Base-by-base conservation (phyloP, 2,797 vertebrate genomes). In the Dicrostonyx torquatus region DNA sequence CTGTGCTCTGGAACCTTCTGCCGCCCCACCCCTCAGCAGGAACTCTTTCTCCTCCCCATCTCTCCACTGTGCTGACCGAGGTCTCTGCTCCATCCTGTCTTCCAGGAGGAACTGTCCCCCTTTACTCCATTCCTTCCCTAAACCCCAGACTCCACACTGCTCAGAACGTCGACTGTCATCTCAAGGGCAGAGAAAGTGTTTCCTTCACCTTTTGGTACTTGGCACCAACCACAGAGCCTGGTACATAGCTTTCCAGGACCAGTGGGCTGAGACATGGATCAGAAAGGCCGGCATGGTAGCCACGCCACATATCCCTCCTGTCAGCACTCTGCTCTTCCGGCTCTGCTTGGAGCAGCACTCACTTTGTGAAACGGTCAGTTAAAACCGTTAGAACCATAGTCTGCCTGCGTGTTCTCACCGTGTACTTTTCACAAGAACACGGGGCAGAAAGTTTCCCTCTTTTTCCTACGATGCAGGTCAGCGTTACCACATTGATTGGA, bases 401-500 rank as follows among this genome's bases (percentile, higher is more conserved):
- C 64, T 95, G 10, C 86, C 62, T 90, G 3, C 37, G 31, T 88
- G 45, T 15, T 66, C 78, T 84, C n/a, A 79, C 43, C 60, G 34
- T 20, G 34, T 48, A 9, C 20, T 75, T 93, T 76, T 79, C 70
- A 70, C 34, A 84, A 83, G 83, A 95, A 66, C 79, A 53, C 68
- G 84, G 94, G 92, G 70, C 87, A 92, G 66, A 78, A 1, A 87
- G 75, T 50, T 92, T 68, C 87, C 92, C 66, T 78, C 40, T 87
- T 87, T 55, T 37, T 86, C 31, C 48, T 87, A 72, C 29, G n/a
- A 93, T 90, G 14, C 73, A 73, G 43, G 43, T 73, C 77, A 68
- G 26, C 60, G 91, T 84, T 62, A 62, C 22, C 70, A 4, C 89
- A 82, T 91, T 87, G 84, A 94, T 55, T 92, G 89, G 93, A 78